Evolutionary conservation across 2,888 invertebrate species (phyloP).

Genomic region (Zygothrica quintamaculata): DNA sequence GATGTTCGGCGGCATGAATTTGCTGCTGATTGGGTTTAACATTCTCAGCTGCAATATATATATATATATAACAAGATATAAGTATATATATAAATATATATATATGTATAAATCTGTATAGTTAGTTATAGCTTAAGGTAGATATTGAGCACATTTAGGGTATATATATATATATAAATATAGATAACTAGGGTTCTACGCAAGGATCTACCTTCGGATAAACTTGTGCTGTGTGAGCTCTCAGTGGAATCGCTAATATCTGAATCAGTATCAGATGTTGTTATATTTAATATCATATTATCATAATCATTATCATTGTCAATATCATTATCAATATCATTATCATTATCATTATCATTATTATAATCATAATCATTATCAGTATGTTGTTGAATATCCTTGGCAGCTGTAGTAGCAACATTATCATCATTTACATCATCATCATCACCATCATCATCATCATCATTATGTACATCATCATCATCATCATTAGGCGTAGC

Average conservation of each 20-base stretch:
- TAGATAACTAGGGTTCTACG: conserved; percentile 35
- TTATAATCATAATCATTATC: conserved; percentile 64
- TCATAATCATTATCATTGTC: conserved; percentile 63
- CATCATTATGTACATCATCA: conserved; percentile 34
- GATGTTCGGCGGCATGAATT: conserved; percentile 81
- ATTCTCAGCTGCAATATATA: conserved; percentile 64
- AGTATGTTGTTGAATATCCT: conserved; percentile 22
- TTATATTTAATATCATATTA: conserved; percentile 64
- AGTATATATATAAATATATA: not conserved
- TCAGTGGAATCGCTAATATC: conserved; percentile 85
- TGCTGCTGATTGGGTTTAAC: conserved; percentile 77
- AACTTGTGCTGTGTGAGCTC: conserved; percentile 84
- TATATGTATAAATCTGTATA: not conserved
- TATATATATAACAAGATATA: conserved; percentile 7
- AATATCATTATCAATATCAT: conserved; percentile 44
- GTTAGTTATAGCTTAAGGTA: conserved; percentile 56
- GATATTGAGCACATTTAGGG: conserved; percentile 36
- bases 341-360: conserved; percentile 35
- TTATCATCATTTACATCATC: conserved; percentile 64
- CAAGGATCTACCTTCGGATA: conserved; percentile 75
- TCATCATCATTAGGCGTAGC: conserved; percentile 29
- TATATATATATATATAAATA: conserved; percentile 11
- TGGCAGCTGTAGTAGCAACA: conserved; percentile 59
- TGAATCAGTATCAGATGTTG: conserved; percentile 85
- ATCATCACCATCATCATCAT: conserved; percentile 44